Base-by-base conservation (phyloP, 2,888 invertebrate species). In the Pristionchus mayeri region DNA sequence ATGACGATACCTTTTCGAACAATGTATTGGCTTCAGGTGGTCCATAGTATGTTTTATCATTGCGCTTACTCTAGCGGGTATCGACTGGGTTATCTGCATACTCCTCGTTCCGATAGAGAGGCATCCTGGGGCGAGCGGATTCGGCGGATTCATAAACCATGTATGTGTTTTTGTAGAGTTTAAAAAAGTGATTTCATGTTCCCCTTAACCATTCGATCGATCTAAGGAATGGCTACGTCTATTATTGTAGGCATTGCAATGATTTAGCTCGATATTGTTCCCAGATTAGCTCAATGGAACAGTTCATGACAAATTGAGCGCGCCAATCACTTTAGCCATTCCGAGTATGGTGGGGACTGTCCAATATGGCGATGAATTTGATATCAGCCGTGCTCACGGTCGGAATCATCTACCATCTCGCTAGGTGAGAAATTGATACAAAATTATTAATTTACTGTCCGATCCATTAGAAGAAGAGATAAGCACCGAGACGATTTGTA, bases 361-460 rank as follows among this genome's bases (percentile, higher is more conserved):
- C 87, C 1, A 87, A 87, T 40, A 87, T 87, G 87, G 63, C 86
- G 63, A 85, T 87, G 85, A 87, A 87, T 40, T 80, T 79, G 40
- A 78, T 86, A 44, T 67, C 86, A 34, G 82, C 81, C 50, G 40
- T 86, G 4, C 84, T 87, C 6, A 87, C 87, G 21, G 78, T 87
- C 21, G 76, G 86, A 37, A 84, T 87, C 54, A 85, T 86, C 60
- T 82, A 82, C 63, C 81, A 82, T 82, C 63, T 82, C 27, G 63
- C 63, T n/a, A 60, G 63, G 81, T 82, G 30, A n/a, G 13, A 27
- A n/a, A n/a, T n/a, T n/a, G n/a, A n/a, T n/a, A n/a, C n/a, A n/a
- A n/a, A n/a, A n/a, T n/a, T n/a, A n/a, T n/a, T n/a, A n/a, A n/a
- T n/a, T n/a, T n/a, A n/a, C n/a, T n/a, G n/a, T n/a, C n/a, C n/a